Conservation (phyloP, 1,140 invertebrate genomes). For the Tenebrio molitor region DNA sequence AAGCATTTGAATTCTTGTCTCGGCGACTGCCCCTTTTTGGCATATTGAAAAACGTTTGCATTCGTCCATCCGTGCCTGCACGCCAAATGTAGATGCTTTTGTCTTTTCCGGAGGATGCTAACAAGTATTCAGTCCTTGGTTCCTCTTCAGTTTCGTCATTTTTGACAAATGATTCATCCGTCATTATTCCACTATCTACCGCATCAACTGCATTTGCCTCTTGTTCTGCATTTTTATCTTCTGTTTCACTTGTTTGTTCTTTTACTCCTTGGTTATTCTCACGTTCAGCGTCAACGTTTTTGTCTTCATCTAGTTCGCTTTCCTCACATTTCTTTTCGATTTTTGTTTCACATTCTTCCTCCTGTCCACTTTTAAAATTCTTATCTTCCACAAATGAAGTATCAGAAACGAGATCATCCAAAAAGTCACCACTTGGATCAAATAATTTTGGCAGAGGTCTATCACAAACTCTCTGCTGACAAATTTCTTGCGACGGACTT, state of each 20-base stretch:
- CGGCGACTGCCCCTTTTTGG: conserved; percentile 33
- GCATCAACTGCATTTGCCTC: not conserved
- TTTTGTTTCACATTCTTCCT: too few species aligned
- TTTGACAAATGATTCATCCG: not conserved
- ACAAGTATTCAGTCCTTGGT: conserved; percentile 66
- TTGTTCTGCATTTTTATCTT: conserved; percentile 1
- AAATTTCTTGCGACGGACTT: too few species aligned
- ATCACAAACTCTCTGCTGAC: too few species aligned
- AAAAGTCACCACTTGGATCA: conserved; percentile 29
- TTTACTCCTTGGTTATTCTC: not conserved
- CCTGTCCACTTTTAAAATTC: too few species aligned
- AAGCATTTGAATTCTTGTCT: conserved; percentile 63
- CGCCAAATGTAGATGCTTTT: conserved; percentile 71
- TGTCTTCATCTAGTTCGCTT: too few species aligned
- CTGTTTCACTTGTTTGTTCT: not conserved
- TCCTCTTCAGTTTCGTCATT: conserved; percentile 46
- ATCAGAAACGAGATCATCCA: conserved; percentile 11
- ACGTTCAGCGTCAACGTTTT: not conserved
- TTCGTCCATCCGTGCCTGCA: conserved; percentile 70
- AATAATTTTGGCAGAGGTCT: conserved; percentile 16
- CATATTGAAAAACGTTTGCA: conserved; percentile 65
- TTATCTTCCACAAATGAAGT: not conserved
- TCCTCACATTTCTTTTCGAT: too few species aligned
- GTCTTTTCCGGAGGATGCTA: conserved; percentile 70
- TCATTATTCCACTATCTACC: conserved; percentile 1